Percentiles rank a stretch among this genome's conserved stretches.
phyloP scores from a whole-genome alignment of 2,888 invertebrate genomes.

The Neelides folsomi region DNA sequence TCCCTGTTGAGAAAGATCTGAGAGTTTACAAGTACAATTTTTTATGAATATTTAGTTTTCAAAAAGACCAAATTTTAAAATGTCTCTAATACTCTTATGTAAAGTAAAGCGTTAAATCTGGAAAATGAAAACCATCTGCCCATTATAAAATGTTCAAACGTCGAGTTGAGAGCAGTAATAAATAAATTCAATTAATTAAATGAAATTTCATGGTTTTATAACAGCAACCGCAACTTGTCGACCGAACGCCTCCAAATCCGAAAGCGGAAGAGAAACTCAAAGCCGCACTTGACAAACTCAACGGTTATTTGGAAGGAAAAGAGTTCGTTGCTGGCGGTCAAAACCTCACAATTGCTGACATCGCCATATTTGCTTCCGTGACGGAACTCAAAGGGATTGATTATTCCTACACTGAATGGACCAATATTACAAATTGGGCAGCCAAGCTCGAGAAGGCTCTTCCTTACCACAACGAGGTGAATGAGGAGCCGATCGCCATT shows the following conservation, averaged over 20 bases:
- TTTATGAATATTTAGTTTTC: no score
- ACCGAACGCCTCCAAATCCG: constrained; percentile 28
- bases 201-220: neutral
- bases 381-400: constrained; percentile 34
- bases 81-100: no score
- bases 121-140: no score
- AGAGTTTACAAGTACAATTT: no score
- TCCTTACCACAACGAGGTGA: constrained; percentile 34
- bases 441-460: constrained; percentile 29
- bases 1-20: no score
- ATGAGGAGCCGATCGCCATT: constrained; percentile 31
- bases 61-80: no score
- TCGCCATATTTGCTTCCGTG: constrained; percentile 35
- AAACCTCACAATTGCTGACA: constrained; percentile 36
- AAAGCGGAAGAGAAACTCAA: constrained; percentile 34
- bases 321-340: constrained; percentile 35
- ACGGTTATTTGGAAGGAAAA: constrained; percentile 32
- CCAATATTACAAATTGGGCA: constrained; percentile 29
- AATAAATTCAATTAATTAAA: no score
- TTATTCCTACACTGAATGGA: constrained; percentile 33
- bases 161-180: no score
- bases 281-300: constrained; percentile 34
- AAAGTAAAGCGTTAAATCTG: no score
- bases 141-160: no score
- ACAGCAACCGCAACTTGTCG: constrained; percentile 26